Percentiles rank a stretch among this genome's conserved stretches.
Evolutionary conservation across 2,113 vertebrate genomes (phyloP).

Genomic region (Microcebus tavaratra): DNA sequence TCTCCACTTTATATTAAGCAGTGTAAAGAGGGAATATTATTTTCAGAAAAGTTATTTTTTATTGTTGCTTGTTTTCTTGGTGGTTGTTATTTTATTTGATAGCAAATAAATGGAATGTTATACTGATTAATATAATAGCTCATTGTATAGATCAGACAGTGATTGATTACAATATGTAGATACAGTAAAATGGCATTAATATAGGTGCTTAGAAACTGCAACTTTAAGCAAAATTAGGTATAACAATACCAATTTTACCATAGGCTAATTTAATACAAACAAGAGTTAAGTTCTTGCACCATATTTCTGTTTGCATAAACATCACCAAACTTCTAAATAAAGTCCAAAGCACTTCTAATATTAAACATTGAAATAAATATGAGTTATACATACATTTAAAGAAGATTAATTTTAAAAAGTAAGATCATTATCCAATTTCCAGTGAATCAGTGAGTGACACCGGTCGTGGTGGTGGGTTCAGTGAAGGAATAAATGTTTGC

Average conservation of each 20-base stretch:
- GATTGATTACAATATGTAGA: neutral
- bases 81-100: neutral
- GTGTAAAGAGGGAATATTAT: neutral
- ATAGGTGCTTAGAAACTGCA: neutral
- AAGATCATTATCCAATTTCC: neutral
- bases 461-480: neutral
- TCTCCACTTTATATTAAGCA: neutral
- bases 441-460: neutral
- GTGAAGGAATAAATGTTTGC: neutral
- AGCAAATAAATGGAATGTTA: neutral
- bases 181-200: neutral
- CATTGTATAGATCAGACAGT: neutral
- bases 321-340: neutral
- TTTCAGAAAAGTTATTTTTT: neutral
- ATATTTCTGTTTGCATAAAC: neutral
- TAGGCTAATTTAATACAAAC: neutral
- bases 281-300: neutral
- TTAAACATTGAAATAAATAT: too few relatives aligned
- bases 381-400: neutral
- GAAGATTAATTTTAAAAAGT: neutral
- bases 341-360: neutral
- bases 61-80: neutral
- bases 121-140: neutral
- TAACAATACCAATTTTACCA: neutral
- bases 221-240: neutral